A percentile compares a stretch with the other conserved stretches of the same genome.
Conservation (phyloP, 30 jellyfish, hydroid and myxozoan species). For the Catostylus mosaicus region DNA sequence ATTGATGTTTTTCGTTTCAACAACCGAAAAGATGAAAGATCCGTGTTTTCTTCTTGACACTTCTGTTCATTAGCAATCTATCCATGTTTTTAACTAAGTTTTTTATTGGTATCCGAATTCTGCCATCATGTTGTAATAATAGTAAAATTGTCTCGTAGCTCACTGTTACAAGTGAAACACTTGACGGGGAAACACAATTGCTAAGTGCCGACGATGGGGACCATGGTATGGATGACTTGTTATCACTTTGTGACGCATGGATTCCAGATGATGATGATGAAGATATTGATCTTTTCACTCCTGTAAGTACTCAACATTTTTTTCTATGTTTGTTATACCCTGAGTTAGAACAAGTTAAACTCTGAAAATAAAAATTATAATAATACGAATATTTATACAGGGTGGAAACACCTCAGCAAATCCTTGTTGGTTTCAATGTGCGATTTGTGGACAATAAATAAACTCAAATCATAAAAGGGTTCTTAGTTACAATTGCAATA, state of each 20-base stretch:
- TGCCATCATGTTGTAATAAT: background rate
- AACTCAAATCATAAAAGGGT: no score
- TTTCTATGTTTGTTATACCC: background rate
- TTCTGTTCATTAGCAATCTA: background rate
- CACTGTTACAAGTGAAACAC: constrained; percentile 80
- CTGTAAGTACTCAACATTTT: constrained; percentile 8
- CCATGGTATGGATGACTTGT: constrained; percentile 41
- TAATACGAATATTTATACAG: no score
- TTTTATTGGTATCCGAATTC: background rate
- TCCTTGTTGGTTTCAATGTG: no score
- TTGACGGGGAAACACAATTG: constrained; percentile 68
- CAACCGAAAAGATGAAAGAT: no score
- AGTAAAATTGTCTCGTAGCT: constrained; percentile 35
- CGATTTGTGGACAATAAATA: no score
- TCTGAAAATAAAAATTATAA: no score
- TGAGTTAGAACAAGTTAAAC: background rate
- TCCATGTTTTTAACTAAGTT: no score
- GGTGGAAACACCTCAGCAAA: no score
- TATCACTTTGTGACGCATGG: constrained; percentile 81
- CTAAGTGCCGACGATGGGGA: constrained; percentile 74
- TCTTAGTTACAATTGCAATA: no score
- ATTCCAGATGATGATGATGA: constrained; percentile 67
- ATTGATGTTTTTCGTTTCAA: no score
- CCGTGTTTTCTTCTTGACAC: background rate
- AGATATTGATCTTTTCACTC: constrained; percentile 45